phyloP scores from a whole-genome alignment of 2,888 invertebrate genomes.

The Notodromas monacha region DNA sequence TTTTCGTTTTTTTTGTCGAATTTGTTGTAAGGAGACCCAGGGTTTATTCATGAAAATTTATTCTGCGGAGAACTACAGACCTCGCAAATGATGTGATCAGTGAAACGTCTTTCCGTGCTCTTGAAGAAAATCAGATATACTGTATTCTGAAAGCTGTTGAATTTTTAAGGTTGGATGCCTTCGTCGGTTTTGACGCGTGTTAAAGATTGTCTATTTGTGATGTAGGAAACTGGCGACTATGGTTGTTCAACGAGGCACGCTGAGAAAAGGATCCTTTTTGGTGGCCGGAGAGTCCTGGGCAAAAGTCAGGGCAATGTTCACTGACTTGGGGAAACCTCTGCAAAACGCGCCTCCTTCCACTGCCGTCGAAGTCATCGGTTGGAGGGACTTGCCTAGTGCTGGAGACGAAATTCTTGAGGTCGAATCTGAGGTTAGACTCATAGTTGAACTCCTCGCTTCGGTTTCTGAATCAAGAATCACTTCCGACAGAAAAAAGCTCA shows the following conservation, averaged over 20 bases:
- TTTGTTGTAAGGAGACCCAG: too few relatives aligned
- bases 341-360: conserved; percentile 36
- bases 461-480: conserved; percentile 6
- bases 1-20: too few relatives aligned
- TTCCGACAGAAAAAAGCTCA: conserved; percentile 27
- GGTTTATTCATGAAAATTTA: too few relatives aligned
- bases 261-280: conserved; percentile 37
- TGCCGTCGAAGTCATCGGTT: conserved; percentile 59
- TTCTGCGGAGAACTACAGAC: too few relatives aligned
- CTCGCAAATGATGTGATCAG: too few relatives aligned
- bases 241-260: conserved; percentile 48
- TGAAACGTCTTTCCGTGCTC: too few relatives aligned
- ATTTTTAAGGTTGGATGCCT: conserved; percentile 6
- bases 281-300: conserved; percentile 57
- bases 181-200: conserved; percentile 4
- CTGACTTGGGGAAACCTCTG: conserved; percentile 34
- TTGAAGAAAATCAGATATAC: too few relatives aligned
- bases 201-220: conserved; percentile 9
- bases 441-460: background rate
- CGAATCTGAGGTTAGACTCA: conserved; percentile 26
- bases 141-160: background rate
- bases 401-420: conserved; percentile 66
- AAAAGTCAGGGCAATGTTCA: conserved; percentile 40
- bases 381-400: conserved; percentile 56
- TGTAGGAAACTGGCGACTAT: conserved; percentile 43